These are phyloP conservation scores for Anneissia japonica DNA, from an alignment of 35 echinoderm and acorn worm species.

Conservation along the genomic window DNA sequence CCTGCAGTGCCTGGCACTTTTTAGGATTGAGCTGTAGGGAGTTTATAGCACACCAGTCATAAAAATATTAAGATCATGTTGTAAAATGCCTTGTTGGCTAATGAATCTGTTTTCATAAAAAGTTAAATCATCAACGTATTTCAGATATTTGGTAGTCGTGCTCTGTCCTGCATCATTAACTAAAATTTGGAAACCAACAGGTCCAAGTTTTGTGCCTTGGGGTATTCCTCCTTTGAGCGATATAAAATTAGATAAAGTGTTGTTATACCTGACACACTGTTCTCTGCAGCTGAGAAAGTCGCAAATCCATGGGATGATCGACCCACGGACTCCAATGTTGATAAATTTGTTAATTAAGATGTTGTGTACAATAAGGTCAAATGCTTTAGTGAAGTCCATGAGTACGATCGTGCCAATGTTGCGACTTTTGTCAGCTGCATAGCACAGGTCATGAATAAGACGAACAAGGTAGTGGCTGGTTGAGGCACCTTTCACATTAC, in stretches of 20 bases:
- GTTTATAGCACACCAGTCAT: conserved; percentile 21
- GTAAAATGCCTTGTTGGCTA: background rate
- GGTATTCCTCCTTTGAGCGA: conserved; percentile 35
- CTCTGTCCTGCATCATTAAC: conserved; percentile 41
- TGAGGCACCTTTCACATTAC: conserved; percentile 36
- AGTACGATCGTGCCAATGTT: conserved; percentile 35
- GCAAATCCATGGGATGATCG: conserved; percentile 35
- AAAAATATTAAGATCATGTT: conserved; percentile 18
- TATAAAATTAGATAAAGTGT: conserved; percentile 6
- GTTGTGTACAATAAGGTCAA: conserved; percentile 39
- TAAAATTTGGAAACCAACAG: conserved; percentile 42
- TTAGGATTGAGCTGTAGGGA: conserved; percentile 37
- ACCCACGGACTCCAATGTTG: conserved; percentile 10
- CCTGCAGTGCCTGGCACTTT: conserved; percentile 35
- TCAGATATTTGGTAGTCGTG: conserved; percentile 15
- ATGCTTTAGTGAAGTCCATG: conserved; percentile 55
- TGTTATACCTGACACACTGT: conserved; percentile 22
- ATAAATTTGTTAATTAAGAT: conserved; percentile 43
- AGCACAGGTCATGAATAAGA: conserved; percentile 25
- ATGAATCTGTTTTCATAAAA: conserved; percentile 24
- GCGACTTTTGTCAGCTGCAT: conserved; percentile 16
- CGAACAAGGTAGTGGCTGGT: conserved; percentile 31
- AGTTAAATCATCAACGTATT: conserved; percentile 62
- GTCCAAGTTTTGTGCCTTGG: conserved; percentile 54
- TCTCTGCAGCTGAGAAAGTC: conserved; percentile 22